These are phyloP conservation scores for Tamandua tetradactyla DNA, from an alignment of 2,797 vertebrate species.

Conservation along the genomic window DNA sequence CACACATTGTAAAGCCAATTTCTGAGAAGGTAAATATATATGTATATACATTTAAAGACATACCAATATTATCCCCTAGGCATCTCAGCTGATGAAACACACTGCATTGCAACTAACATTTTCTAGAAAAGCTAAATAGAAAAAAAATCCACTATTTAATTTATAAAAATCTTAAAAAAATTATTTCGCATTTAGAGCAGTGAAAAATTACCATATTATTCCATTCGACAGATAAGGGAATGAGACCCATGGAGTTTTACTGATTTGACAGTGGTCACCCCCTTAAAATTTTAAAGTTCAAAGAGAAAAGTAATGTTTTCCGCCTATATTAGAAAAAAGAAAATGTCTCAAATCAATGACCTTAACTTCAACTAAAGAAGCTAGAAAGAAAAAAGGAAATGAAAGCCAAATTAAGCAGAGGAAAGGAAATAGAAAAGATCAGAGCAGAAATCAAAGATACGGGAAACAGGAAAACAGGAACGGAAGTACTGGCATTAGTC, in stretches of 20 bases:
- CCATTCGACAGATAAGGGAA: background rate
- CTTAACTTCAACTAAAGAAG: background rate
- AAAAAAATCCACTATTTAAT: background rate
- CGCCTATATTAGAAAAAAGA: background rate
- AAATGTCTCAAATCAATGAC: background rate
- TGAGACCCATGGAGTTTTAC: background rate
- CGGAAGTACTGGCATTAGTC: background rate
- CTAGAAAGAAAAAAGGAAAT: background rate
- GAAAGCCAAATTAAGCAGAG: background rate
- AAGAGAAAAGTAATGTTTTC: background rate
- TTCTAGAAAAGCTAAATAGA: background rate
- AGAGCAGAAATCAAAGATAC: background rate
- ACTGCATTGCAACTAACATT: background rate
- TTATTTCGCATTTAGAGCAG: background rate
- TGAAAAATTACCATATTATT: background rate
- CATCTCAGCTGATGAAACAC: background rate
- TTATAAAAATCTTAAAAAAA: background rate
- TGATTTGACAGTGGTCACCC: background rate
- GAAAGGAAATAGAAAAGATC: background rate
- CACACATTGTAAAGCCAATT: background rate
- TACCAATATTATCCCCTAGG: background rate
- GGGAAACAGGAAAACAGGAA: background rate
- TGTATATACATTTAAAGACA: background rate
- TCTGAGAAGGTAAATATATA: constrained; percentile 5
- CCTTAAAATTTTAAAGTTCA: background rate